Evolutionary conservation across 2,797 vertebrate species (phyloP), one percentile per base, ranked within the genome.

Genomic region (Cheirogaleus major): DNA sequence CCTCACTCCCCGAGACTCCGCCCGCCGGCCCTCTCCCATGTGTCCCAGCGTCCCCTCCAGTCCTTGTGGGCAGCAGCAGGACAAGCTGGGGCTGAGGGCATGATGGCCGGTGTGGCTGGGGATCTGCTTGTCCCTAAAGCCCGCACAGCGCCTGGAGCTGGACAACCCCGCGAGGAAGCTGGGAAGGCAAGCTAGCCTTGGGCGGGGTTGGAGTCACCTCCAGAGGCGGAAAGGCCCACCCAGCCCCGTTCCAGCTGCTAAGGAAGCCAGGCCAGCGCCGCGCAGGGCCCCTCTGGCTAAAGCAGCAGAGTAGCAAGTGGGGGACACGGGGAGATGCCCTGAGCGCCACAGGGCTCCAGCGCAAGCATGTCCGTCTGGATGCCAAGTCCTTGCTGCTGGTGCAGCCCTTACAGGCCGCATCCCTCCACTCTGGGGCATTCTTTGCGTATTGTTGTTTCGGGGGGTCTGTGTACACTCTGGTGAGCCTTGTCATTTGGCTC

Each of bases 381-480:
- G 22, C 43, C 30, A n/a, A 6, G 1, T 45, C 50, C 12, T n/a
- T 38, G n/a, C 35, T 17, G 52, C 14, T 25, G 38, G 17, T 2
- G 20, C 3, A 32, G 8, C 15, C 4, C 4, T 27, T 14, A 3
- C 30, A n/a, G 20, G 50, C 12, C 27, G 9, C 2, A 18, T 9
- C 48, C 22, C 27, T 32, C 63, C 67, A 32, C 4, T 17, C 23
- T 57, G 38, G 65, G 50, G 38, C 65, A 32, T 70, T 72, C 65
- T 67, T 8, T 17, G 35, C 18, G 22, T 22, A 22, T 8, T 20
- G 30, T 18, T 25, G 6, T 27, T 20, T 38, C 9, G 45, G 45
- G 23, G 65, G 32, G 20, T 69, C 35, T 22, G 57, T 38, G 18
- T 22, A 10, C n/a, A 10, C 35, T 69, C 65, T 69, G 61, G 61